phyloP scores from a whole-genome alignment of 2,113 vertebrate genomes.

The Pygoscelis antarcticus region DNA sequence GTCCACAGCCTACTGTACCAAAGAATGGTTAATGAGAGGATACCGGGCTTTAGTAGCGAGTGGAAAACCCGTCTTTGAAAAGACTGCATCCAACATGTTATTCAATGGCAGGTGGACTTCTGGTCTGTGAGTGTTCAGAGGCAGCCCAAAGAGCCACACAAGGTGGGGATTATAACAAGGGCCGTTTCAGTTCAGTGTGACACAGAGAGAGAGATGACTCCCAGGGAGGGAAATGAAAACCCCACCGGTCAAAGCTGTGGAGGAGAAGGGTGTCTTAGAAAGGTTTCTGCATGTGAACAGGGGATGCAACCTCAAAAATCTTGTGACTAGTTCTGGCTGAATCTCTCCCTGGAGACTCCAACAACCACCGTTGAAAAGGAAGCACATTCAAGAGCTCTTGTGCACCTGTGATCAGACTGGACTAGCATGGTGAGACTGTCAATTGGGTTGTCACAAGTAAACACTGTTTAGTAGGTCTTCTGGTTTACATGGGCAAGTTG shows the following conservation, averaged over 20 bases:
- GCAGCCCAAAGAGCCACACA: neutral
- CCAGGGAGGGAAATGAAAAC: neutral
- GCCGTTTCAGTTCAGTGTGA: neutral
- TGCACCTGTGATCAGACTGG: accelerated
- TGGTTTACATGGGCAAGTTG: neutral
- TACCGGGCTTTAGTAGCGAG: accelerated
- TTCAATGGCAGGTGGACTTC: neutral
- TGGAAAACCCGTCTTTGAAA: neutral
- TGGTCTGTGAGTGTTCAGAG: neutral
- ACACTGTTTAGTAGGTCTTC: neutral
- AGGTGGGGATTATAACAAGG: neutral
- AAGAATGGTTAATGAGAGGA: accelerated
- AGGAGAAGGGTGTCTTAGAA: neutral
- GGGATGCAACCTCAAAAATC: neutral
- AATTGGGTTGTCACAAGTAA: neutral
- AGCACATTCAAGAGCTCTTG: neutral
- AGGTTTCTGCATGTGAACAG: neutral
- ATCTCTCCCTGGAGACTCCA: neutral
- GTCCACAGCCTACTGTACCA: neutral
- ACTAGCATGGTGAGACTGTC: neutral
- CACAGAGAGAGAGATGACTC: neutral
- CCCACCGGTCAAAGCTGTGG: neutral
- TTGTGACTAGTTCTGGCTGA: neutral
- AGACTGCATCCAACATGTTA: neutral
- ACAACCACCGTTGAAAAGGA: neutral